A percentile compares a stretch with the other conserved stretches of the same genome.
phyloP scores from a whole-genome alignment of 1,140 invertebrate species.

The Aphaenogaster ashmeadi region DNA sequence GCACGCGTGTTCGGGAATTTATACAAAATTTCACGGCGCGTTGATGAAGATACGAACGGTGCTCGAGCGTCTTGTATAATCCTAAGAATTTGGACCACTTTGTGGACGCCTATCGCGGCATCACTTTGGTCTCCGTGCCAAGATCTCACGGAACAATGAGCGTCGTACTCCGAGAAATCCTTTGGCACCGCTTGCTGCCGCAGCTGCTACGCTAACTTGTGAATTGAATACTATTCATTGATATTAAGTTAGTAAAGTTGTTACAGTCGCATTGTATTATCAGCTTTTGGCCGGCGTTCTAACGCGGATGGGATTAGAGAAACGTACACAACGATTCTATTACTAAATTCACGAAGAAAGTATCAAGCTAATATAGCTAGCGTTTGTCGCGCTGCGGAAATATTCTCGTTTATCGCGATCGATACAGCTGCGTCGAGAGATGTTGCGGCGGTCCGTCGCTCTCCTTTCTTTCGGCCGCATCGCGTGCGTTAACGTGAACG shows the following conservation, averaged over 20 bases:
- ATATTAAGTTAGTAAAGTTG: slow-evolving; percentile 15
- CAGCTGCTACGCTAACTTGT: slow-evolving; percentile 54
- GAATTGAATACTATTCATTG: slow-evolving; percentile 69
- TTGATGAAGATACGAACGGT: background rate
- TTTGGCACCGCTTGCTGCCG: slow-evolving; percentile 36
- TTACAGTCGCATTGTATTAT: background rate
- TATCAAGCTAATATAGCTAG: background rate
- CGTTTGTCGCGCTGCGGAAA: background rate
- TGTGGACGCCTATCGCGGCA: background rate
- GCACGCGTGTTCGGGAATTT: background rate
- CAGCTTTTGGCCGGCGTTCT: background rate
- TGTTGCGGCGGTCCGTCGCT: slow-evolving; percentile 1
- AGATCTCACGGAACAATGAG: slow-evolving; percentile 72
- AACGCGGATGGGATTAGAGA: background rate
- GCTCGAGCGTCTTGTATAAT: background rate
- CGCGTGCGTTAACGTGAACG: slow-evolving; percentile 58
- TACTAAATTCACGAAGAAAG: background rate
- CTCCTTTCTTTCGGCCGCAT: slow-evolving; percentile 31
- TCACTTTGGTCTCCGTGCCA: slow-evolving; percentile 67
- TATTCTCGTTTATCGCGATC: slow-evolving; percentile 6
- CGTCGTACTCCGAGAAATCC: slow-evolving; percentile 65
- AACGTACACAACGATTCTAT: background rate
- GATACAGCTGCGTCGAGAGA: background rate
- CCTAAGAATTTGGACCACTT: slow-evolving; percentile 32
- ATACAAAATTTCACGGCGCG: background rate